These are phyloP conservation scores for Lophochroa leadbeateri DNA, from an alignment of 2,113 vertebrate species.

Conservation along the genomic window DNA sequence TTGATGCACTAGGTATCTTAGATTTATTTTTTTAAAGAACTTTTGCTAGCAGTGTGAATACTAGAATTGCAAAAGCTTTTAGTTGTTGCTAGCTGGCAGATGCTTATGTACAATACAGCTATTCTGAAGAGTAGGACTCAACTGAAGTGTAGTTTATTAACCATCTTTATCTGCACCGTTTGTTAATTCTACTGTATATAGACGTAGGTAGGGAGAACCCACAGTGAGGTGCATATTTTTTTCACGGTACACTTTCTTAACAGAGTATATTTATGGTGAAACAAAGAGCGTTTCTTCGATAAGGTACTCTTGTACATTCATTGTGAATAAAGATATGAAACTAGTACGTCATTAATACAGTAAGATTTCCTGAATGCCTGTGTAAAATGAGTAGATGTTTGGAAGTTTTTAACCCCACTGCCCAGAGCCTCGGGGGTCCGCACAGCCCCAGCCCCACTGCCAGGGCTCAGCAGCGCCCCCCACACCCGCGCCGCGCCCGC, in stretches of 20 bases:
- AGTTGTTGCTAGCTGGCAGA: not conserved
- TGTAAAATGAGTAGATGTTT: not conserved
- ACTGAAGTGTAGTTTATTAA: not conserved
- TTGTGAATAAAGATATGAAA: not conserved
- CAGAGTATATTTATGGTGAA: not conserved
- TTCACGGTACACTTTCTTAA: not conserved
- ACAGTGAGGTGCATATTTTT: not conserved
- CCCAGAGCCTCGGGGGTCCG: too few species aligned
- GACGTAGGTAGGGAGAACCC: not conserved
- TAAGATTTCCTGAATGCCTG: not conserved
- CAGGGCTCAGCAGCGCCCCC: too few species aligned
- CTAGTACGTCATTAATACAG: not conserved
- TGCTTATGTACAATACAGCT: not conserved
- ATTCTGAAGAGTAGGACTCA: not conserved
- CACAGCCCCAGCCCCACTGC: too few species aligned
- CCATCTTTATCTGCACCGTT: not conserved
- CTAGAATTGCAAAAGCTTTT: not conserved
- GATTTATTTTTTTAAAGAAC: not conserved
- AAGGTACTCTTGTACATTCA: not conserved
- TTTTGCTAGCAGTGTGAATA: not conserved
- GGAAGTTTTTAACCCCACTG: not conserved
- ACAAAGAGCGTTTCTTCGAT: not conserved
- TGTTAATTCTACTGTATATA: not conserved
- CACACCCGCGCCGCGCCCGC: too few species aligned
- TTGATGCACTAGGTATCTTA: not conserved